Evolutionary conservation across 2,888 invertebrate species (phyloP).

Genomic region (Choreutis nemorana): DNA sequence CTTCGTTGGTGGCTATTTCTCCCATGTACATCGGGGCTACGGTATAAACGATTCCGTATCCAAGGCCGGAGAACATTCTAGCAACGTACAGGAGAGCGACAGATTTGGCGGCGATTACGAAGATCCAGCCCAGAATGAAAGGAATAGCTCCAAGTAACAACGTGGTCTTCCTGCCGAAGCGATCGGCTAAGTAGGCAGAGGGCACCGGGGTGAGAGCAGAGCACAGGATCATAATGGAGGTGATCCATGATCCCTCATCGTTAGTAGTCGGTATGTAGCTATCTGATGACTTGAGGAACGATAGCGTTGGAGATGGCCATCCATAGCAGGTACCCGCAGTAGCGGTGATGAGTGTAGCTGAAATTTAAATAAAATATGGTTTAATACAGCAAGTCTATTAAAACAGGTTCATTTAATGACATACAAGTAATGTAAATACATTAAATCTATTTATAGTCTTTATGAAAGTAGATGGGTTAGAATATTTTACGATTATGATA

Average conservation of each 20-base stretch:
- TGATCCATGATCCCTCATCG: slow-evolving; percentile 69
- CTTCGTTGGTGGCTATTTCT: slow-evolving; percentile 69
- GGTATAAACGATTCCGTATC: slow-evolving; percentile 69
- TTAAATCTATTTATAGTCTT: too few relatives aligned
- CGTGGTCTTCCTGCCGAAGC: slow-evolving; percentile 73
- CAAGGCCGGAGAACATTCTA: slow-evolving; percentile 69
- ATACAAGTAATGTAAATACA: too few relatives aligned
- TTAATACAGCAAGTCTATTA: not conserved
- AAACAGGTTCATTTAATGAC: not conserved
- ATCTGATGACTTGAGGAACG: slow-evolving; percentile 46
- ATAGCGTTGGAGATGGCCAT: slow-evolving; percentile 69
- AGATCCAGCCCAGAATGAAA: slow-evolving; percentile 69
- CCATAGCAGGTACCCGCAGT: slow-evolving; percentile 65
- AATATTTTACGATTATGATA: too few relatives aligned
- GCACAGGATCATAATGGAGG: slow-evolving; percentile 71
- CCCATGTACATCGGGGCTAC: slow-evolving; percentile 71
- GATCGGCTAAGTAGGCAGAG: slow-evolving; percentile 69
- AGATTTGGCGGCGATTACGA: slow-evolving; percentile 66
- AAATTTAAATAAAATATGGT: not conserved
- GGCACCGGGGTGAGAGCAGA: slow-evolving; percentile 69
- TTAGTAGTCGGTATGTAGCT: slow-evolving; percentile 56
- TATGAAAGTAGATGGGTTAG: too few relatives aligned
- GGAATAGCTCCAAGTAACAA: slow-evolving; percentile 68
- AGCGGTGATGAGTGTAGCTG: slow-evolving; percentile 62
- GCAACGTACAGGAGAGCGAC: slow-evolving; percentile 66